Percentiles rank a stretch among this genome's conserved stretches.
These are phyloP conservation scores for Apomyelois bistriatella DNA, from an alignment of 2,888 invertebrate species.

Conservation along the genomic window DNA sequence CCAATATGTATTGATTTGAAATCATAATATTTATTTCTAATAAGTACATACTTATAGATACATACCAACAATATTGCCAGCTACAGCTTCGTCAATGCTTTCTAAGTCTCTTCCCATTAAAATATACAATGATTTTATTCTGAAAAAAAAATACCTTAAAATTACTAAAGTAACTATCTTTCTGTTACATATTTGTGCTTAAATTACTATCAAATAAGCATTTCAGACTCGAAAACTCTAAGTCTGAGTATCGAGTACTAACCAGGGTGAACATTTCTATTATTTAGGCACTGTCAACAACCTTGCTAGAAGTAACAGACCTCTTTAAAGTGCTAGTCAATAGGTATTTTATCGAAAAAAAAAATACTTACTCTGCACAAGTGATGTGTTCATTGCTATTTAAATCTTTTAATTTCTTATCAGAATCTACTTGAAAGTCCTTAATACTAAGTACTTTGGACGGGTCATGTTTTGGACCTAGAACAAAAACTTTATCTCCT, in stretches of 20 bases:
- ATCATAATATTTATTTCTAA: too few species aligned
- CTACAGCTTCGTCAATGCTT: conserved; percentile 87
- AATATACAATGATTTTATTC: conserved; percentile 89
- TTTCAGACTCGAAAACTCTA: too few species aligned
- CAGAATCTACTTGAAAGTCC: conserved; percentile 62
- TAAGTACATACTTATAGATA: conserved; percentile 8
- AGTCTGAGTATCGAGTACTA: too few species aligned
- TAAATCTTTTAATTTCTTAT: conserved; percentile 80
- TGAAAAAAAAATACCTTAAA: conserved; percentile 47
- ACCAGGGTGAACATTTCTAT: too few species aligned
- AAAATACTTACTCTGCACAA: conserved; percentile 68
- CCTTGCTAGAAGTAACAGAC: too few species aligned
- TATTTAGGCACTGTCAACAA: too few species aligned
- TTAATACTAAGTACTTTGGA: conserved; percentile 69
- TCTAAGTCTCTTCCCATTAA: conserved; percentile 96
- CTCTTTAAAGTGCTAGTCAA: background rate
- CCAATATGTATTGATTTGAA: too few species aligned
- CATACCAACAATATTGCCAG: conserved; percentile 93
- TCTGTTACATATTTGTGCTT: background rate
- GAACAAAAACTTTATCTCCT: conserved; percentile 89
- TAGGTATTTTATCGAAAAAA: background rate
- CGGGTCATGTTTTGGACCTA: conserved; percentile 95
- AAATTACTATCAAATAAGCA: too few species aligned
- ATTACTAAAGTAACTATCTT: background rate
- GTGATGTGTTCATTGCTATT: conserved; percentile 83